Conservation (phyloP, 2,797 vertebrate genomes). For the Aeoliscus strigatus region DNA sequence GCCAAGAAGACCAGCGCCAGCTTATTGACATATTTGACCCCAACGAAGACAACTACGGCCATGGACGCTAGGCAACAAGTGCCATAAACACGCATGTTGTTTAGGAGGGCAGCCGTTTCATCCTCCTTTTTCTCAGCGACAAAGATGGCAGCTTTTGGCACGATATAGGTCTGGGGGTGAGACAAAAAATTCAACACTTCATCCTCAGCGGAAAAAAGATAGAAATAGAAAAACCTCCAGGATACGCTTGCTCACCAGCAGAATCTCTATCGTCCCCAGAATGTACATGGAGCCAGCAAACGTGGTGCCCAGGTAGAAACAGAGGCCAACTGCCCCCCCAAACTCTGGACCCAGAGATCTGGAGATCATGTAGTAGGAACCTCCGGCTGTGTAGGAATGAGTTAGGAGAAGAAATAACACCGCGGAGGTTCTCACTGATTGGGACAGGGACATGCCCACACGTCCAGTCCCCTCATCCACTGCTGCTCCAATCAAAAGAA, state of each 20-base stretch:
- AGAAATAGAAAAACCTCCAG: too few species aligned
- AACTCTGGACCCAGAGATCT: conserved; percentile 94
- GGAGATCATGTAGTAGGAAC: conserved; percentile 97
- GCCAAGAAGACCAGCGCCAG: conserved; percentile 92
- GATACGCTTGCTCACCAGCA: conserved; percentile 82
- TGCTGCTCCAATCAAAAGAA: too few species aligned
- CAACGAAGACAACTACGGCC: conserved; percentile 91
- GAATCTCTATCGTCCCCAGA: conserved; percentile 93
- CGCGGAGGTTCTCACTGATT: too few species aligned
- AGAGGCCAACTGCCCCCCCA: conserved; percentile 92
- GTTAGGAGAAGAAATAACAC: not conserved
- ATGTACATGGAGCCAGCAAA: conserved; percentile 99
- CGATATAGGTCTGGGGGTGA: conserved; percentile 95
- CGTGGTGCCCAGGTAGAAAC: conserved; percentile 94
- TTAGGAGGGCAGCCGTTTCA: conserved; percentile 76
- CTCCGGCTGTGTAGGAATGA: conserved; percentile 77
- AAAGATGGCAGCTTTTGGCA: conserved; percentile 88
- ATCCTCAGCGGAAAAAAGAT: too few species aligned
- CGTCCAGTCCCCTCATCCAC: too few species aligned
- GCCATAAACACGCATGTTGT: conserved; percentile 95
- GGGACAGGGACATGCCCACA: too few species aligned
- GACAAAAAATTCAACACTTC: too few species aligned
- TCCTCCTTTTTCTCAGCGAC: conserved; percentile 71
- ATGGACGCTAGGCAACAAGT: conserved; percentile 86
- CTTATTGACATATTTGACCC: conserved; percentile 97